Evolutionary conservation across 2,797 vertebrate species (phyloP), one percentile per base, ranked within the genome.

Genomic region (Sebastes oblongus): DNA sequence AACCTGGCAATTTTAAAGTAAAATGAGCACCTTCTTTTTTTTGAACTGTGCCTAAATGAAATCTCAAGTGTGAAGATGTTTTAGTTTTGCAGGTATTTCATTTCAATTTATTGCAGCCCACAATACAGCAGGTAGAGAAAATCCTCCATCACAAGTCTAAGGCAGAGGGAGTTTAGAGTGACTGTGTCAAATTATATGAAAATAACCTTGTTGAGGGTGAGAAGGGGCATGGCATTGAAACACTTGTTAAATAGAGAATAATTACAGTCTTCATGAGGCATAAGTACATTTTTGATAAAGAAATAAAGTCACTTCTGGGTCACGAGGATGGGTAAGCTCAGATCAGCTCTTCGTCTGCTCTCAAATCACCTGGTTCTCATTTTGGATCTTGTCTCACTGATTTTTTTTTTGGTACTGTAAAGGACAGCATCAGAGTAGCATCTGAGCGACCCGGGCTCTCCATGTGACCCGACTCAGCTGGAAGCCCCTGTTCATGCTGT

Each of bases 1-100:
- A 83, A 75, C 32, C 64, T 61, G 18, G 22, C 7, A 55, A 30
- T 75, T 77, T 65, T 66, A 16, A 60, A 59, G 71, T 60, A 74
- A 67, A 76, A 56, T 39, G 0, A 56, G 30, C 9, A 34, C 27
- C 70, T 82, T 73, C 1, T 29, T 62, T 12, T 22, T 39, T 39
- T 39, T 1, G 36, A 12, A 39, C 36, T 39, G 36, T 39, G 36
- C 36, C 36, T 39, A n/a, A 78, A 68, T 71, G 22, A 46, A 72
- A 77, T 72, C 22, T 72, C 56, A 71, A 67, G 24, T 27, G 16
- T 62, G 56, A 62, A 55, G n/a, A 27, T 59, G n/a, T 58, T 73
- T 82, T 29, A 42, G 32, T n/a, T 39, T 75, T 52, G 34, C 34
- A 58, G 58, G 18, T 4, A 13, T 66, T 78, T 72, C 20, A 67